Evolutionary conservation across 2,113 vertebrate genomes (phyloP).

Genomic region (Murina feae): DNA sequence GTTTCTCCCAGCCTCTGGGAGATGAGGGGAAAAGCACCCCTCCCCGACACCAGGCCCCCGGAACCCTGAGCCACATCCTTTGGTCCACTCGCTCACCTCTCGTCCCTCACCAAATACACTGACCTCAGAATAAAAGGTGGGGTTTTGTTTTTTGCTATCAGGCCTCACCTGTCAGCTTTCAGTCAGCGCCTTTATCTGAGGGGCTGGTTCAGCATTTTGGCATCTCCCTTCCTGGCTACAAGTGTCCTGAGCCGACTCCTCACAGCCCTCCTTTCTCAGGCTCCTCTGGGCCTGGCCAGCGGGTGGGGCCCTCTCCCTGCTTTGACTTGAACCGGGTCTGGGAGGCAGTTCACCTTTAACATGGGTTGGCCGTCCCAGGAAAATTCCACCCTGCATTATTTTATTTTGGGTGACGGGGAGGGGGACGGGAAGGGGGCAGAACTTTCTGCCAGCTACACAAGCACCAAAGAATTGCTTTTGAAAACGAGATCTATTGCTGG

Average conservation of each 20-base stretch:
- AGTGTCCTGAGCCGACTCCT: background rate
- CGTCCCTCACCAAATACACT: background rate
- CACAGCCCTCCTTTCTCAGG: background rate
- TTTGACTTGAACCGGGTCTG: conserved; percentile 70
- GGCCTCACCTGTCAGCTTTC: background rate
- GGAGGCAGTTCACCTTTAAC: conserved; percentile 77
- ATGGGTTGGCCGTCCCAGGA: conserved; percentile 59
- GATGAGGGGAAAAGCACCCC: background rate
- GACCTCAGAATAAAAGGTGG: background rate
- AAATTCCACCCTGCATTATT: conserved; percentile 67
- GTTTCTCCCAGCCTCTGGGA: background rate
- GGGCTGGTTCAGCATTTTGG: background rate
- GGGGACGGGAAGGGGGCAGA: conserved; percentile 54
- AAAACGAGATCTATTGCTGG: conserved; percentile 82
- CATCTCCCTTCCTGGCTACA: background rate
- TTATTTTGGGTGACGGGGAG: no score
- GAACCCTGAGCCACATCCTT: background rate
- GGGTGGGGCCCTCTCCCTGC: background rate
- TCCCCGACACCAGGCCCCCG: background rate
- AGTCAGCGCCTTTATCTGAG: background rate
- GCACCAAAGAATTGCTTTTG: conserved; percentile 81
- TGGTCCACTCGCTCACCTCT: background rate
- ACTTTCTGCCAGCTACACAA: conserved; percentile 79
- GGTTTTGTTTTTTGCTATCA: background rate
- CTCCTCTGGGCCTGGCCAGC: background rate